Percentiles rank a stretch among this genome's conserved stretches.
Evolutionary conservation across 2,888 invertebrate species (phyloP).

Genomic region (Ferdinandea cuprea): DNA sequence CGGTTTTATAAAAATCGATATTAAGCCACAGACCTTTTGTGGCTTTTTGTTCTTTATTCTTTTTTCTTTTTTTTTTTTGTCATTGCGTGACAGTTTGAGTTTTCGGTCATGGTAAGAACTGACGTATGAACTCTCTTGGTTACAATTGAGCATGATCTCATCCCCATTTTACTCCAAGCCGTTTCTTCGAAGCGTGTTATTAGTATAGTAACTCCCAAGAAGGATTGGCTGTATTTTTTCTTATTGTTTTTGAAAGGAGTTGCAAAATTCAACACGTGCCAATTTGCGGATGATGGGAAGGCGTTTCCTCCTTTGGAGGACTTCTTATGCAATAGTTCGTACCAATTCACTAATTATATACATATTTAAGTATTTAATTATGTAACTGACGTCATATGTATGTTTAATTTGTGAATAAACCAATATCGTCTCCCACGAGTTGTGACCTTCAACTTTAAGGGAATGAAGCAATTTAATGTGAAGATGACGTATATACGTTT

Average conservation of each 20-base stretch:
- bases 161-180: conserved; percentile 24
- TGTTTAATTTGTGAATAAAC: conserved; percentile 44
- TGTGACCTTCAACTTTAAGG: conserved; percentile 32
- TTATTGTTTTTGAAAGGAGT: conserved; percentile 23
- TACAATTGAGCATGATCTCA: conserved; percentile 45
- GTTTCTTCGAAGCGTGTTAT: conserved; percentile 36
- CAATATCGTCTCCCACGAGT: conserved; percentile 34
- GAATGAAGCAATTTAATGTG: neutral
- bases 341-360: too few species aligned
- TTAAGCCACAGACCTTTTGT: conserved; percentile 12
- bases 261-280: conserved; percentile 52
- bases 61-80: neutral
- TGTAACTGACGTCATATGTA: conserved; percentile 33
- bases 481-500: neutral
- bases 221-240: neutral
- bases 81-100: conserved; percentile 47
- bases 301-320: neutral
- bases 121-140: conserved; percentile 44
- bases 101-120: conserved; percentile 62
- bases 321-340: conserved; percentile 1
- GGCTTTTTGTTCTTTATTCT: neutral
- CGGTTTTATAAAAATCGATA: neutral
- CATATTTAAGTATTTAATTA: conserved; percentile 12
- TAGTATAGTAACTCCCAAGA: conserved; percentile 9
- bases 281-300: neutral